Base-by-base conservation (phyloP, 2,113 vertebrate genomes). In the Chaetodon auriga region DNA sequence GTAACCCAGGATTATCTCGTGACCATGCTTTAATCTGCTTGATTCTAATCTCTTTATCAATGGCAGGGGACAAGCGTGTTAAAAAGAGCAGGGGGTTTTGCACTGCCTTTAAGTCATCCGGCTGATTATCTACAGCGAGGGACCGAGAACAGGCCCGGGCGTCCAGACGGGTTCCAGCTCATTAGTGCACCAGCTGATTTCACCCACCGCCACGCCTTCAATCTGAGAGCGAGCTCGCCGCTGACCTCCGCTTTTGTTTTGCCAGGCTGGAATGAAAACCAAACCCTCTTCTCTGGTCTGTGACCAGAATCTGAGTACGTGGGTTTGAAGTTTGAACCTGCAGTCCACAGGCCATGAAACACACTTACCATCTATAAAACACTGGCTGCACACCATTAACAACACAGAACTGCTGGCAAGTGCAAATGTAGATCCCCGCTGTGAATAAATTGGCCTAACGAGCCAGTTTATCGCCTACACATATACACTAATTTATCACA, bases 11-110 rank as follows among this genome's bases (percentile, higher is more conserved):
- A 88, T 93, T 79, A 93, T 91, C 87, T 75, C 0, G 55, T 81
- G 65, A 82, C 83, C 78, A 71, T 43, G 80, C 63, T 87, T 90
- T 85, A 92, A 93, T 90, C 91, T 80, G 74, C 79, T 54, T 75
- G 80, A 74, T 82, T 87, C 54, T 92, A 92, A 93, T 91, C 92
- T 82, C 73, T 84, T 87, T 81, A 82, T 86, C 74, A 63, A 53
- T 66, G 75, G 60, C 68, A 58, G 76, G 79, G 74, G 14, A 63
- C 69, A 83, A 87, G 75, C 76, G 6, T 15, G 86, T 93, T 87
- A 91, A 92, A 91, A 86, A 81, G 87, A 91, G 87, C 90, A 80
- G 68, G 30, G 57, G 38, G 63, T 36, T 36, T 43, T 36, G 16
- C 35, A 9, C n/a, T 45, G 74, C 14, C 35, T 77, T 76, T 23